Base-by-base conservation (phyloP, 2,113 vertebrate species). In the Scomber japonicus region DNA sequence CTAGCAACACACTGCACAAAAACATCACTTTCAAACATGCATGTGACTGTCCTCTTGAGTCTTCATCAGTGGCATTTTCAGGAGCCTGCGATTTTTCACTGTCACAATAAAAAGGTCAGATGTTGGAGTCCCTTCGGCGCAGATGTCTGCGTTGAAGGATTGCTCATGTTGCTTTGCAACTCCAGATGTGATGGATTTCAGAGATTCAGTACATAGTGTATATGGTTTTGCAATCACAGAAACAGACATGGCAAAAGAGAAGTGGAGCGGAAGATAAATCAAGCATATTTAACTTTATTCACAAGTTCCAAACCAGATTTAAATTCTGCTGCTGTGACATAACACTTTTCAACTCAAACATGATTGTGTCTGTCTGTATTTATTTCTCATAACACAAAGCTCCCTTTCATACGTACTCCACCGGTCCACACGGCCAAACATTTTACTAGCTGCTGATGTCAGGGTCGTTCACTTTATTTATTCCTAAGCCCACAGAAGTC, bases 391-490 rank as follows among this genome's bases (percentile, higher is more conserved):
- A 30, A 89, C 82, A 91, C 90, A 90, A 85, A 82, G 86, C 83
- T 83, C 86, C 65, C 87, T 89, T 90, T 92, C 90, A 87, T 75
- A 61, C 75, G 6, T 45, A 7, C 82, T 73, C 78, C 74, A 19
- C 15, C 10, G 15, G 46, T 35, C 69, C 59, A 2, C 81, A 55
- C 50, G 11, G 82, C 84, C 84, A 86, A 91, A 88, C 86, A 64
- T 81, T 90, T 92, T 80, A 86, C 84, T 72, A 81, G 86, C 89
- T 86, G 91, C 85, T 81, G 82, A 82, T 90, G 90, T 90, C 78
- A 81, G 80, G 89, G 76, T 86, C 40, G 53, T 87, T 82, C 75
- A 12, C 71, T 88, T 91, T 91, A 92, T 93, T 93, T 92, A 93
- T 92, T 90, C 91, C 81, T 45, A n/a, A 81, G 40, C 81, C 85